Conservation (phyloP, 2,888 invertebrate genomes). For the Eumerus sabulonum region DNA sequence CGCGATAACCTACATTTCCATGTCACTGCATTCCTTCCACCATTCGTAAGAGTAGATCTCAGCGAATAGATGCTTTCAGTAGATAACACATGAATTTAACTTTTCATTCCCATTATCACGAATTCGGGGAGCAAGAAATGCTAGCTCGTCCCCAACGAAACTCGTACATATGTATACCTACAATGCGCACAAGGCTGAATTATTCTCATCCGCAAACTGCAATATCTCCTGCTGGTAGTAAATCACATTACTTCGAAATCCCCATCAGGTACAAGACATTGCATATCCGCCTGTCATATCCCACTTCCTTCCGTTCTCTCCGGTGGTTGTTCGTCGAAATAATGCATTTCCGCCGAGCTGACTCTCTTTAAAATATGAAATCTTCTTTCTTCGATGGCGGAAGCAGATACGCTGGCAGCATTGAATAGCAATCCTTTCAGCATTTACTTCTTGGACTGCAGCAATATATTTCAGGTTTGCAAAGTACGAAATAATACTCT, state of each 20-base stretch:
- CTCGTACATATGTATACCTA: background rate
- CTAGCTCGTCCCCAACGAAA: slow-evolving; percentile 39
- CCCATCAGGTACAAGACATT: slow-evolving; percentile 63
- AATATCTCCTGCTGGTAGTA: slow-evolving; percentile 23
- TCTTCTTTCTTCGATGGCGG: slow-evolving; percentile 23
- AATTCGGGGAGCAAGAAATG: too few relatives aligned
- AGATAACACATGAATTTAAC: slow-evolving; percentile 40
- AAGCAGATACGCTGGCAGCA: slow-evolving; percentile 4
- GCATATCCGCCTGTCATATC: slow-evolving; percentile 24
- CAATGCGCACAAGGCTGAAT: slow-evolving; percentile 26
- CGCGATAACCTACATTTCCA: slow-evolving; percentile 48
- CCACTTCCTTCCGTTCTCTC: slow-evolving; percentile 9
- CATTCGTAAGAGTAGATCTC: slow-evolving; percentile 57
- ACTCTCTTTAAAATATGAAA: slow-evolving; percentile 56
- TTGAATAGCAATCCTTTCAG: slow-evolving; percentile 37
- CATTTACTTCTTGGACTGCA: slow-evolving; percentile 51
- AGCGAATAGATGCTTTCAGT: slow-evolving; percentile 53
- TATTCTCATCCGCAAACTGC: slow-evolving; percentile 39
- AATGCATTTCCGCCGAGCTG: slow-evolving; percentile 35
- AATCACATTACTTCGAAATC: slow-evolving; percentile 54
- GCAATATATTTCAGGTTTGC: slow-evolving; percentile 52
- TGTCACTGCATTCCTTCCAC: slow-evolving; percentile 20
- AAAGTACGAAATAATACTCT: slow-evolving; percentile 67
- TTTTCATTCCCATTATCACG: slow-evolving; percentile 46
- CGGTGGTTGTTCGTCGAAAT: slow-evolving; percentile 7